Evolutionary conservation across 2,113 vertebrate genomes (phyloP), one percentile per base, ranked within the genome.

Genomic region (Odobenus rosmarus): DNA sequence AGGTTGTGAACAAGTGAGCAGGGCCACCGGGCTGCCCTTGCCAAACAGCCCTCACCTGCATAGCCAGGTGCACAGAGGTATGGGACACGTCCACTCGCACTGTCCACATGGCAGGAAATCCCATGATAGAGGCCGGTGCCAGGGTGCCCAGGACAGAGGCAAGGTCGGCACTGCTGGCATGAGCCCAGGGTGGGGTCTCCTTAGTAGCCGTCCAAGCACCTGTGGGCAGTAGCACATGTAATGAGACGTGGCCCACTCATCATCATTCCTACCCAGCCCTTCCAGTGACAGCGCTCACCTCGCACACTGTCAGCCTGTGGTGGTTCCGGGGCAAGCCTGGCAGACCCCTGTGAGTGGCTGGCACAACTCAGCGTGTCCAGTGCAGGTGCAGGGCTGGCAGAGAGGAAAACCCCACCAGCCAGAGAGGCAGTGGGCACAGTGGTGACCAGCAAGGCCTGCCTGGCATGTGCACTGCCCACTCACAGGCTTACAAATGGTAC

Each of bases 171-270:
- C 92, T 99, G 99, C 69, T 99, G 99, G 24, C 99, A 99, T 0
- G 99, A 99, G 69, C 99, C 99, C 76, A 99, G 98, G 51, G 99
- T 97, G 0, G 99, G 99, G 98, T 99, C 99, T 89, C 99, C 99
- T 0, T 99, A 99, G 98, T 99, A 99, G 67, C 99, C 99, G 0
- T 99, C 98, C 92, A 98, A 90, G 98, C 99, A 99, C 39, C 99
- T 99, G 86, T 1, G 2, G 2, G 31, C 76, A 77, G 57, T 4
- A 71, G 57, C 42, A 0, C 0, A 57, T 31, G 33, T 21, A 31
- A n/a, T 19, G 3, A 51, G 53, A 36, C 11, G 42, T 61, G n/a
- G 31, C 15, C 21, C 59, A n/a, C 64, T 64, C 39, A 39, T 31
- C 57, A n/a, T 16, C n/a, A 46, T 33, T 46, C 79, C 61, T 46